phyloP scores from a whole-genome alignment of 2,888 invertebrate genomes.

The Tenthredo distinguenda region DNA sequence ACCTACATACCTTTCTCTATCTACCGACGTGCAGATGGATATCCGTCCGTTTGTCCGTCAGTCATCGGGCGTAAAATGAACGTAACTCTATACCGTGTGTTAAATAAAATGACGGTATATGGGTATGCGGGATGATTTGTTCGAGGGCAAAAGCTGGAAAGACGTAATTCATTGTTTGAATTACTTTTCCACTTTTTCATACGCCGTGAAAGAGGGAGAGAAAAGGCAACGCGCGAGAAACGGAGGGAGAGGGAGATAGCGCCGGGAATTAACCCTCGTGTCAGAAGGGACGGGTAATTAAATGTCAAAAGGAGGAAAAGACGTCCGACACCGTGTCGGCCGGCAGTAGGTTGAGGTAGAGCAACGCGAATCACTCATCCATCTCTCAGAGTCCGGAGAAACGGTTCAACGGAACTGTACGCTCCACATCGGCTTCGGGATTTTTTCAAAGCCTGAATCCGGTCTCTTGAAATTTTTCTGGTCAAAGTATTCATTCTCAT shows the following conservation, averaged over 20 bases:
- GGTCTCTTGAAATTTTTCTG: background rate
- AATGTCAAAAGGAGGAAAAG: conserved; percentile 58
- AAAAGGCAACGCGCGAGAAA: background rate
- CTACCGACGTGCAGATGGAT: conserved; percentile 39
- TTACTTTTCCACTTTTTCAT: background rate
- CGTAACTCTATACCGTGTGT: background rate
- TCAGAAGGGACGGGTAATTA: conserved; percentile 64
- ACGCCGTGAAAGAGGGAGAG: background rate
- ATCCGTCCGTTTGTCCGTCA: conserved; percentile 30
- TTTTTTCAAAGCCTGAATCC: background rate
- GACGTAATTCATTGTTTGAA: conserved; percentile 14
- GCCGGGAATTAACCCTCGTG: conserved; percentile 37
- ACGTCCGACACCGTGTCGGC: conserved; percentile 17
- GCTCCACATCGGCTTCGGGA: background rate
- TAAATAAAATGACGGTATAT: background rate
- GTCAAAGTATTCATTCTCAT: background rate
- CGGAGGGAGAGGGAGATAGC: background rate
- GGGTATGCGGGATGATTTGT: background rate
- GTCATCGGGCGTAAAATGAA: background rate
- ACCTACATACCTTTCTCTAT: conserved; percentile 1
- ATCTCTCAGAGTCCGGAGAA: conserved; percentile 7
- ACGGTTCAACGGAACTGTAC: background rate
- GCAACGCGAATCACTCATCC: conserved; percentile 43
- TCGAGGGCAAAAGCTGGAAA: background rate
- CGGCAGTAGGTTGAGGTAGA: background rate